Conservation (phyloP, 2,113 vertebrate species). For the Lepus europaeus region DNA sequence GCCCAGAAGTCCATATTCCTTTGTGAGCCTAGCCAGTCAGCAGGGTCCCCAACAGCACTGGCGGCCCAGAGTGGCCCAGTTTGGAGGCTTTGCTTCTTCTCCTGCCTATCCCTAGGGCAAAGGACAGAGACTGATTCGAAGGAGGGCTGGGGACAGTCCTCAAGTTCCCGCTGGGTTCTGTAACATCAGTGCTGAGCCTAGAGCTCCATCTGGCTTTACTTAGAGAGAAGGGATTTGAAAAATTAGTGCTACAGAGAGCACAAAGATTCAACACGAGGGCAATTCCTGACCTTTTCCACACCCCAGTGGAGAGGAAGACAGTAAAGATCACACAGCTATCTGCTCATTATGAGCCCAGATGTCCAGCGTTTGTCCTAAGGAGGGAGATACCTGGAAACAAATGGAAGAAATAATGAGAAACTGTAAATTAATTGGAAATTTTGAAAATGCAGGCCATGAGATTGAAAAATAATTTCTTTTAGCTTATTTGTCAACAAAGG, state of each 20-base stretch:
- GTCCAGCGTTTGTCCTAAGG: background rate
- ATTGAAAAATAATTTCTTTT: conserved; percentile 32
- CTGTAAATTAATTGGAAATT: conserved; percentile 33
- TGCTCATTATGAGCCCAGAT: background rate
- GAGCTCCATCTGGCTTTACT: conserved; percentile 68
- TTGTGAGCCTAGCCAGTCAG: background rate
- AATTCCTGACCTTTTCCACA: conserved; percentile 20
- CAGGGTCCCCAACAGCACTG: background rate
- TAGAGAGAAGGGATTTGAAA: conserved; percentile 52
- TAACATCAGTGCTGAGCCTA: conserved; percentile 37
- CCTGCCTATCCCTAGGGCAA: background rate
- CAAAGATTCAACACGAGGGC: background rate
- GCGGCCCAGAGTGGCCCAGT: background rate
- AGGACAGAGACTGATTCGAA: background rate
- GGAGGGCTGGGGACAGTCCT: background rate
- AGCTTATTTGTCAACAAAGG: conserved; percentile 34
- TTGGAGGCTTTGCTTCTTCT: conserved; percentile 33
- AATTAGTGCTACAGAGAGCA: background rate
- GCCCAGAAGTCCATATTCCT: conserved; percentile 34
- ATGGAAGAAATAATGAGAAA: conserved; percentile 37
- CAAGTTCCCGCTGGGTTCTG: background rate
- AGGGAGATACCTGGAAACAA: background rate
- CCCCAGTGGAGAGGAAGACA: background rate
- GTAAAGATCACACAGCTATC: conserved; percentile 15
- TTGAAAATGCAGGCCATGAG: conserved; percentile 25